Evolutionary conservation across 2,888 invertebrate genomes (phyloP).

Genomic region (Lamellibrachia satsuma): DNA sequence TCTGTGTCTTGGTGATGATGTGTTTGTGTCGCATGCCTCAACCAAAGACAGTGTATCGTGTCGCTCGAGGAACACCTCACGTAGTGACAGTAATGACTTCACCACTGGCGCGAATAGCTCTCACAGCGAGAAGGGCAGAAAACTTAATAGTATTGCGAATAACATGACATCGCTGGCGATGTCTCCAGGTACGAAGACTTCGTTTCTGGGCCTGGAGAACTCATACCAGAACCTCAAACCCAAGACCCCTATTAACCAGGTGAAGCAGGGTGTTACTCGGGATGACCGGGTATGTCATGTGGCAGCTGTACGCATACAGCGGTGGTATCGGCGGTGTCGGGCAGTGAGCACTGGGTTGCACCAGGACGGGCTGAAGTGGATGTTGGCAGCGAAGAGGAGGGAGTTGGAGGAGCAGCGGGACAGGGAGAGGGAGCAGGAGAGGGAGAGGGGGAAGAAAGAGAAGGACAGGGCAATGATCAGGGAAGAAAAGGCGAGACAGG

Average conservation of each 20-base stretch:
- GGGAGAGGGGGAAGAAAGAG: constrained; percentile 41
- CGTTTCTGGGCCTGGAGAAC: constrained; percentile 59
- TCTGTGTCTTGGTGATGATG: neutral
- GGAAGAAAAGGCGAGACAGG: constrained; percentile 59
- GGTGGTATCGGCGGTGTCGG: constrained; percentile 55
- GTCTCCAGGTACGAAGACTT: constrained; percentile 50
- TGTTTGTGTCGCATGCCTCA: neutral
- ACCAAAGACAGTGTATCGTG: neutral
- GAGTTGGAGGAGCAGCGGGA: constrained; percentile 45
- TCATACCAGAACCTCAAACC: constrained; percentile 63
- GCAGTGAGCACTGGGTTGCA: constrained; percentile 53
- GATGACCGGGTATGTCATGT: constrained; percentile 43
- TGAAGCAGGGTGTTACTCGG: constrained; percentile 34
- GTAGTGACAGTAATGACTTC: neutral
- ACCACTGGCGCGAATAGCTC: neutral
- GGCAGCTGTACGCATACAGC: constrained; percentile 60
- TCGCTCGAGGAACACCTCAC: neutral
- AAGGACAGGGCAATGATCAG: constrained; percentile 53
- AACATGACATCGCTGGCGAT: constrained; percentile 60
- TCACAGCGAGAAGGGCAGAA: constrained; percentile 29
- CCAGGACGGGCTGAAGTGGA: constrained; percentile 46
- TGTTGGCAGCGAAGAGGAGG: constrained; percentile 52
- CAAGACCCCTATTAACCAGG: constrained; percentile 62
- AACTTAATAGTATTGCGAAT: constrained; percentile 52
- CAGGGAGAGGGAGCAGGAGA: constrained; percentile 45